A percentile compares a stretch with the other conserved stretches of the same genome.
Conservation (phyloP, 2,797 vertebrate genomes). For the Craterocephalus amniculus region DNA sequence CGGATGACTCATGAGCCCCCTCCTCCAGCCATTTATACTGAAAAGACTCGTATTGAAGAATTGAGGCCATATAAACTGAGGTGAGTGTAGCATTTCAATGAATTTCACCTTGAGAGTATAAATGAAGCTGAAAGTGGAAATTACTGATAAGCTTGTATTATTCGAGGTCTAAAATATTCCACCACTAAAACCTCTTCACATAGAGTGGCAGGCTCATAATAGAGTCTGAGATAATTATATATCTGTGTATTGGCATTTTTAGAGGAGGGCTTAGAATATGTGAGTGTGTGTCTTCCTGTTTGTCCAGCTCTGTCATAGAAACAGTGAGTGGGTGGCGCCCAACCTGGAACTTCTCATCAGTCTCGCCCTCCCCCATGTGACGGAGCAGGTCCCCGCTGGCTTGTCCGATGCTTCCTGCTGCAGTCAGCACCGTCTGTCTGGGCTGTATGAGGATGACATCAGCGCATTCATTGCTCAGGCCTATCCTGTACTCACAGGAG, state of each 20-base stretch:
- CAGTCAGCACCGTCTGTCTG: constrained; percentile 96
- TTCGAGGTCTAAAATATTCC: constrained; percentile 4
- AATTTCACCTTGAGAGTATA: constrained; percentile 14
- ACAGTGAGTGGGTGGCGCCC: constrained; percentile 62
- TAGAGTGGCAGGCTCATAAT: constrained; percentile 53
- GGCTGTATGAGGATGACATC: constrained; percentile 84
- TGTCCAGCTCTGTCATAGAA: constrained; percentile 65
- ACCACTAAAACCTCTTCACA: constrained; percentile 25
- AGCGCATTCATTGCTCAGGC: constrained; percentile 63
- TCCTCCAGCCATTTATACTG: constrained; percentile 29
- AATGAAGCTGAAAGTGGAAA: constrained; percentile 21
- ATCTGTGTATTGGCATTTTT: constrained; percentile 52
- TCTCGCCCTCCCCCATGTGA: constrained; percentile 97
- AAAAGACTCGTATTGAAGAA: constrained; percentile 17
- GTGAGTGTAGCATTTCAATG: constrained; percentile 16
- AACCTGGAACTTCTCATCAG: constrained; percentile 98
- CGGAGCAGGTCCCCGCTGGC: constrained; percentile 96
- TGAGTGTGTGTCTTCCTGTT: constrained; percentile 74
- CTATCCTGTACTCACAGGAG: constrained; percentile 45
- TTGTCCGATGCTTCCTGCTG: constrained; percentile 97
- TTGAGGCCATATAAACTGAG: constrained; percentile 12
- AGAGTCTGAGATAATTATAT: constrained; percentile 46
- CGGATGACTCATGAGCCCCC: constrained; percentile 20
- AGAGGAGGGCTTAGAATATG: constrained; percentile 30
- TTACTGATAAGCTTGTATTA: constrained; percentile 18